A percentile compares a stretch with the other conserved stretches of the same genome.
Conservation (phyloP, 1,140 invertebrate species). For the Drosophila rufa region DNA sequence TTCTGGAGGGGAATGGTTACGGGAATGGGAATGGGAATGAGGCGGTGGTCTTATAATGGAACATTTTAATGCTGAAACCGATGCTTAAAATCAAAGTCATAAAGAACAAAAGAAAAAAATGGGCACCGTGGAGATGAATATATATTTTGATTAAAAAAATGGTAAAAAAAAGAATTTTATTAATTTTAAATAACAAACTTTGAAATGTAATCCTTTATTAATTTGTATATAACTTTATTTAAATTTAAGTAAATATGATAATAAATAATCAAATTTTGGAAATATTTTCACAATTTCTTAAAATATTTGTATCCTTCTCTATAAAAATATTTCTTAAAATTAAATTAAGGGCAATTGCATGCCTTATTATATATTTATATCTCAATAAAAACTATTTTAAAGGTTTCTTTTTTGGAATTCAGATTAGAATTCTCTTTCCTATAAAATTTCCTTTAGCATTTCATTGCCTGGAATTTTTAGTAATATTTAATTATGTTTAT, state of each 20-base stretch:
- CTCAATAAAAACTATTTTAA: neutral
- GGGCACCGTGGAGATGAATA: constrained; percentile 4
- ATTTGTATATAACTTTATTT: neutral
- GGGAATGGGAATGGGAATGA: constrained; percentile 25
- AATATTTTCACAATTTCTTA: neutral
- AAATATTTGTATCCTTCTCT: too few relatives aligned
- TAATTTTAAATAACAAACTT: neutral
- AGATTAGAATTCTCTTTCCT: neutral
- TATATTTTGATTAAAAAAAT: neutral
- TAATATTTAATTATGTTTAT: neutral
- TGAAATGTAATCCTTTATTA: neutral
- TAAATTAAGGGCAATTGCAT: too few relatives aligned
- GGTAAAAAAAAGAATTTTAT: too few relatives aligned
- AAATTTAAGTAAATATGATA: neutral
- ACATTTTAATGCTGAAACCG: constrained; percentile 80
- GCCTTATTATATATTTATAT: too few relatives aligned
- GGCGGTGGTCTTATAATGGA: constrained; percentile 69
- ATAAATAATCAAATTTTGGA: neutral
- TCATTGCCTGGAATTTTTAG: neutral
- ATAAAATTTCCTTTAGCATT: neutral
- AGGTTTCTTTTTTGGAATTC: neutral
- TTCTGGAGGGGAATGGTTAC: constrained; percentile 25
- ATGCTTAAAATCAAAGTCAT: constrained; percentile 77
- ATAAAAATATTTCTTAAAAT: too few relatives aligned
- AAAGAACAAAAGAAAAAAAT: constrained; percentile 16